Evolutionary conservation across 1,140 invertebrate species (phyloP).

Genomic region (Caenorhabditis latens): DNA sequence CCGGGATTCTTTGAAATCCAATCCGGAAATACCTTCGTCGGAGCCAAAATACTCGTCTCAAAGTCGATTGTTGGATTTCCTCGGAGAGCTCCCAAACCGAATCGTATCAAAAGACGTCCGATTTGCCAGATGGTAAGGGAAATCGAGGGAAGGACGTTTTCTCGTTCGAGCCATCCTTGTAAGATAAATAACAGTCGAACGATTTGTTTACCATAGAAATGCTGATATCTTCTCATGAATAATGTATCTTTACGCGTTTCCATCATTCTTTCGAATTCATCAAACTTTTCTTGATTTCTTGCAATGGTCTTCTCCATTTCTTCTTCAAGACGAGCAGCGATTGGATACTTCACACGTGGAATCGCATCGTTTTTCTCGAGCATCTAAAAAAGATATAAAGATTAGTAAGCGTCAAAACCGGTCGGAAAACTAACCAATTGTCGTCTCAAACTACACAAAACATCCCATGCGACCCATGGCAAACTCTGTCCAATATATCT

Average conservation of each 20-base stretch:
- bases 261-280: not conserved
- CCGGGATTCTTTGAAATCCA: slow-evolving; percentile 3
- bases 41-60: not conserved
- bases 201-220: slow-evolving; percentile 37
- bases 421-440: not conserved
- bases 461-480: slow-evolving; percentile 71
- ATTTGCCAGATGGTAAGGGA: slow-evolving; percentile 39
- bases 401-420: too few relatives aligned
- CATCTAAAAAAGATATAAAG: not conserved
- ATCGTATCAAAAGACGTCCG: slow-evolving; percentile 48
- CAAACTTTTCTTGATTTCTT: not conserved
- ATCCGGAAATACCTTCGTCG: not conserved
- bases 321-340: slow-evolving; percentile 33
- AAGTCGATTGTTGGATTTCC: slow-evolving; percentile 41
- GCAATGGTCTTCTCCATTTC: slow-evolving; percentile 26
- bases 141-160: slow-evolving; percentile 6
- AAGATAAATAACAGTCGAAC: slow-evolving; percentile 9
- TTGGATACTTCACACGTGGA: slow-evolving; percentile 30
- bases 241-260: not conserved
- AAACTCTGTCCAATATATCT: slow-evolving; percentile 60
- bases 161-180: slow-evolving; percentile 33
- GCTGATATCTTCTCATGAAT: not conserved
- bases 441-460: slow-evolving; percentile 63
- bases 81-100: not conserved
- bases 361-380: not conserved